Base-by-base conservation (phyloP, 2,888 invertebrate species). In the Augiades crinisus region DNA sequence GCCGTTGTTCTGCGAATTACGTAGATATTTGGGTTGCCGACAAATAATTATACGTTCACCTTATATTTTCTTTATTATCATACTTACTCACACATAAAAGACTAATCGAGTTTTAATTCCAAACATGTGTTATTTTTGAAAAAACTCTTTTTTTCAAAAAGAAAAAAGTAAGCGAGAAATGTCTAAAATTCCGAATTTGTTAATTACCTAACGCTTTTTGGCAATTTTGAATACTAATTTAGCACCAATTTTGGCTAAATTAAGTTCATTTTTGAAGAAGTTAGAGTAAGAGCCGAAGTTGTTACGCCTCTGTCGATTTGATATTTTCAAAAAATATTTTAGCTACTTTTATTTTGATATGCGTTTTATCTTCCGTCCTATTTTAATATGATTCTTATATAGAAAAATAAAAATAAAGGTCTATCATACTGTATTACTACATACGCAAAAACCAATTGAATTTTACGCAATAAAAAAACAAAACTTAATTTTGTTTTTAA, bases 211-310 rank as follows among this genome's bases (percentile, higher is more conserved):
- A 53, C 43, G 37, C 52, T 22, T 55, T 75, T 80, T 78, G 79
- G 77, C 77, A 78, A 69, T 64, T 64, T 61, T 51, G 47, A 53
- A 63, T 62, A 61, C 60, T 61, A 67, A 67, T 68, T 71, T 71
- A 79, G 81, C 80, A 81, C 81, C 77, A 67, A 76, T 67, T 74
- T 81, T 80, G 80, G 81, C 81, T 75, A 72, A 66, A 70, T 65
- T 64, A 36, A 22, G 37, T 40, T 30, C 13, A 54, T 59, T 58
- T 53, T 56, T 43, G 46, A 53, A 52, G 47, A 57, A 56, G 21
- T 54, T 30, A 38, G 53, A 53, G 19, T 49, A 22, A 54, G 24
- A 53, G n/a, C 24, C 17, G 47, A 55, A 17, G 30, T 37, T 51
- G 55, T 41, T 10, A 27, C 7, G 31, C 31, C 37, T 38, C 47